phyloP scores from a whole-genome alignment of 1,140 invertebrate genomes.

The Portunus trituberculatus region DNA sequence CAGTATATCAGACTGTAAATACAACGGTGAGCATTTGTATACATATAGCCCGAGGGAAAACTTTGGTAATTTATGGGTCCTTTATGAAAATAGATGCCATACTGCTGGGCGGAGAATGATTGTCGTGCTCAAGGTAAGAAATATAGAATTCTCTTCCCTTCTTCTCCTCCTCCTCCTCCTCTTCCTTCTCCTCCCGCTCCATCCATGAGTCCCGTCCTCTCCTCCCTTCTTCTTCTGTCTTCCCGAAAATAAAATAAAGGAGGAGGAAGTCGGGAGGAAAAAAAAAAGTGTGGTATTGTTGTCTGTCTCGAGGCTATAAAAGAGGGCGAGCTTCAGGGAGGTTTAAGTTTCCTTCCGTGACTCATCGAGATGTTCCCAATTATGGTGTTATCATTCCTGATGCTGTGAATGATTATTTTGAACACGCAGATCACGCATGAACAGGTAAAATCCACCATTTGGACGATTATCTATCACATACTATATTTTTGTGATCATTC shows the following conservation, averaged over 20 bases:
- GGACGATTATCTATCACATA: too few relatives aligned
- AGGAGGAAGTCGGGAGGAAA: background rate
- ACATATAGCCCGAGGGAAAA: constrained; percentile 48
- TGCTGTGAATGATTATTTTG: background rate
- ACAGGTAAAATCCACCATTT: too few relatives aligned
- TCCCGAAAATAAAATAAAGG: background rate
- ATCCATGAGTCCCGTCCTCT: background rate
- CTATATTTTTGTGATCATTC: too few relatives aligned
- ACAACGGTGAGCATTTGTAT: constrained; percentile 61
- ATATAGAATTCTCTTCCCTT: constrained; percentile 42
- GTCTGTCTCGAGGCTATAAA: background rate
- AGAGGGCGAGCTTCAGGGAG: background rate
- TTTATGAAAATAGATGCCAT: constrained; percentile 61
- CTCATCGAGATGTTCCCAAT: background rate
- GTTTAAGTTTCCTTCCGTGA: background rate
- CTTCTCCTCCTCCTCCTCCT: background rate
- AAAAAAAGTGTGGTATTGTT: background rate
- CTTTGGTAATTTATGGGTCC: constrained; percentile 42
- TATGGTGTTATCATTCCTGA: background rate
- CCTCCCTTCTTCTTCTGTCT: background rate
- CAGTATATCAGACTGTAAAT: constrained; percentile 63
- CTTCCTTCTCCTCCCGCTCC: background rate
- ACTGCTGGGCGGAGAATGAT: constrained; percentile 49
- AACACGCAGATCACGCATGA: background rate
- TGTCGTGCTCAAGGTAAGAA: constrained; percentile 38